A percentile compares a stretch with the other conserved stretches of the same genome.
Evolutionary conservation across 2,113 vertebrate genomes (phyloP).

Genomic region (Jaculus jaculus): DNA sequence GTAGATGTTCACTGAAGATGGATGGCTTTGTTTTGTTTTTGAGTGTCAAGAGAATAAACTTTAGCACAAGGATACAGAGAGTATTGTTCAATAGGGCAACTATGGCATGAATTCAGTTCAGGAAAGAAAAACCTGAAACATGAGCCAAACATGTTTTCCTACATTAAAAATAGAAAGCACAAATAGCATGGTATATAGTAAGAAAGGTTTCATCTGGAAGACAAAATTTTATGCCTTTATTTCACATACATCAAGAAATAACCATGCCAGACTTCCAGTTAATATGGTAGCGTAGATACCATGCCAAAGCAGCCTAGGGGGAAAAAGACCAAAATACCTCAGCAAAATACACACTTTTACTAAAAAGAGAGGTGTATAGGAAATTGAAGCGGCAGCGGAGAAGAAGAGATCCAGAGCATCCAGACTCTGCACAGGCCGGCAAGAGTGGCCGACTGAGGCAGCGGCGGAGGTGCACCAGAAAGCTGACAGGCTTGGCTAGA

Average conservation of each 20-base stretch:
- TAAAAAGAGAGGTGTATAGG: too few species aligned
- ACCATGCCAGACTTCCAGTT: too few species aligned
- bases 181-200: not conserved
- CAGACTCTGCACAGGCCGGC: too few species aligned
- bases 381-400: too few species aligned
- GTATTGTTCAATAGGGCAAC: conserved; percentile 45
- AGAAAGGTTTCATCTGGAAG: not conserved
- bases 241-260: not conserved
- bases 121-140: not conserved
- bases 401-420: too few species aligned
- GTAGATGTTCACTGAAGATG: conserved; percentile 44
- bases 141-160: not conserved
- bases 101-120: conserved; percentile 1
- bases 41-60: conserved; percentile 51
- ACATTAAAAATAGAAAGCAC: not conserved
- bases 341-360: too few species aligned
- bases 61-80: conserved; percentile 16
- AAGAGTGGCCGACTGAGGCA: too few species aligned
- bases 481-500: too few species aligned
- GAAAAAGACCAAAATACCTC: too few species aligned
- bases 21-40: conserved; percentile 58
- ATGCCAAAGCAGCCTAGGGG: too few species aligned
- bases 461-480: too few species aligned
- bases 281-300: too few species aligned
- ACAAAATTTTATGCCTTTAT: not conserved